phyloP scores from a whole-genome alignment of 2,113 vertebrate species.

The Nestor notabilis region DNA sequence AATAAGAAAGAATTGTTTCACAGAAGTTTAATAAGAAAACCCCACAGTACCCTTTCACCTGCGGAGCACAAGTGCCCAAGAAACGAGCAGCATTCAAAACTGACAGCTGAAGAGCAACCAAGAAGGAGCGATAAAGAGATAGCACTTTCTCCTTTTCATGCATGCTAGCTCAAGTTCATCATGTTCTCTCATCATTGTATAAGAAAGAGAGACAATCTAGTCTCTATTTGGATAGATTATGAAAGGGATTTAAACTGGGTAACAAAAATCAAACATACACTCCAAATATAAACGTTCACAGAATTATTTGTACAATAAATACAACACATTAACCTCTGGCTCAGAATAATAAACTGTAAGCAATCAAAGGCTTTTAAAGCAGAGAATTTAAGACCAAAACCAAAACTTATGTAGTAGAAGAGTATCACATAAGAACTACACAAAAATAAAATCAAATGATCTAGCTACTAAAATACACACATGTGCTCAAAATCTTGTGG shows the following conservation, averaged over 20 bases:
- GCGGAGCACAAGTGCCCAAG: neutral
- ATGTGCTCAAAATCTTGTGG: conserved; percentile 70
- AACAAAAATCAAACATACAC: neutral
- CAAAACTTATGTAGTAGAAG: conserved; percentile 57
- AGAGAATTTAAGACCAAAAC: conserved; percentile 53
- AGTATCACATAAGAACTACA: conserved; percentile 57
- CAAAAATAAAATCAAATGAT: conserved; percentile 71
- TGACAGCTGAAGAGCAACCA: neutral
- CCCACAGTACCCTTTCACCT: neutral
- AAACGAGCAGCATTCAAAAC: neutral
- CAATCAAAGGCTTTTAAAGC: conserved; percentile 34
- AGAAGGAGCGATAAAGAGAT: neutral
- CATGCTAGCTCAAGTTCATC: neutral
- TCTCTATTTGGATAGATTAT: neutral
- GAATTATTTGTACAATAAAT: conserved; percentile 28
- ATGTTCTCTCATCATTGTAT: neutral
- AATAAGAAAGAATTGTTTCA: neutral
- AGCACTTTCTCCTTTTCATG: neutral
- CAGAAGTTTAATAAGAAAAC: neutral
- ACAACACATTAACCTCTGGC: conserved; percentile 12
- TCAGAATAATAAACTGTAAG: conserved; percentile 26
- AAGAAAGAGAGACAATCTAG: neutral
- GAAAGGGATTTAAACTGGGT: neutral
- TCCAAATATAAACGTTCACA: conserved; percentile 1
- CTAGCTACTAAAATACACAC: conserved; percentile 79